Percentiles rank a stretch among this genome's conserved stretches.
Evolutionary conservation across 2,113 vertebrate genomes (phyloP).

Genomic region (Lamprologus sp.): DNA sequence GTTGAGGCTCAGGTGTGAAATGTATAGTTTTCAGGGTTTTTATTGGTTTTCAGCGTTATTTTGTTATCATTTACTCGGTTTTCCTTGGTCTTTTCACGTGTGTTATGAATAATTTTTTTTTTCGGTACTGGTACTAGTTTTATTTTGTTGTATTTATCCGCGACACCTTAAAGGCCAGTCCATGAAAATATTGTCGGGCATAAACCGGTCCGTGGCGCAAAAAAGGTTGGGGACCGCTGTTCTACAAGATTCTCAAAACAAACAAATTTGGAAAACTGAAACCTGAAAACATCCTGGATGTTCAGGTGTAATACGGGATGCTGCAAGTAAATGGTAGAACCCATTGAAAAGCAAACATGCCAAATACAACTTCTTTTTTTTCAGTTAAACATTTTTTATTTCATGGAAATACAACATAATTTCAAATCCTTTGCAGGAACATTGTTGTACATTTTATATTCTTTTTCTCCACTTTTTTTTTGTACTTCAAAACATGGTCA

Average conservation of each 20-base stretch:
- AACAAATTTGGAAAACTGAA: not conserved
- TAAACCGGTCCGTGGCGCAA: too few species aligned
- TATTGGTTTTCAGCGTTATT: too few species aligned
- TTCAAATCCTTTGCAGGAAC: conserved; percentile 68
- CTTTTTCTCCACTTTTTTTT: conserved; percentile 17
- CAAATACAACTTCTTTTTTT: not conserved
- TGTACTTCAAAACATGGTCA: conserved; percentile 76
- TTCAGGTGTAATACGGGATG: not conserved
- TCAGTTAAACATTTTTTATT: conserved; percentile 76
- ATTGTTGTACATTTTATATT: conserved; percentile 72
- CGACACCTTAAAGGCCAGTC: too few species aligned
- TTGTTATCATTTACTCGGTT: too few species aligned
- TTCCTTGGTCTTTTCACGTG: too few species aligned
- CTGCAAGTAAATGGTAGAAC: not conserved
- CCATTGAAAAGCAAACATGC: not conserved
- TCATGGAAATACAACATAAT: conserved; percentile 80
- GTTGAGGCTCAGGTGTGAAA: too few species aligned
- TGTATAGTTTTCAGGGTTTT: too few species aligned
- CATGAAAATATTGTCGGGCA: too few species aligned
- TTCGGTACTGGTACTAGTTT: too few species aligned
- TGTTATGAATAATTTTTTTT: too few species aligned
- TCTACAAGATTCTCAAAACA: not conserved
- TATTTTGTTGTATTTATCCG: too few species aligned
- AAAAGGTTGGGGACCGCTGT: too few species aligned
- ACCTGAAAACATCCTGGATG: not conserved